A percentile compares a stretch with the other conserved stretches of the same genome.
Evolutionary conservation across 2,113 vertebrate genomes (phyloP).

Genomic region (Plecotus auritus): DNA sequence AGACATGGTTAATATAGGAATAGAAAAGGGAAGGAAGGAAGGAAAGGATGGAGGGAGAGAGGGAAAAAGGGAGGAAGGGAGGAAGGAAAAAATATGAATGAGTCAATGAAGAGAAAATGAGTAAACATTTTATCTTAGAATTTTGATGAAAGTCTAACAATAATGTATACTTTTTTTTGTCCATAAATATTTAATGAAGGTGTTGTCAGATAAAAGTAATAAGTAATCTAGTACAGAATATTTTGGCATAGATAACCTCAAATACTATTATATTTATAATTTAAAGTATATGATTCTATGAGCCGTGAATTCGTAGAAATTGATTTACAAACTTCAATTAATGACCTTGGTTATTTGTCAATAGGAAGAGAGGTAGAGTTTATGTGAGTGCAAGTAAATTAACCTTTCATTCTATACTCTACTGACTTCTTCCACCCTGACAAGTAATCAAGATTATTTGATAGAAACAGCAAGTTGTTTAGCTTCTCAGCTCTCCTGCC

Average conservation of each 20-base stretch:
- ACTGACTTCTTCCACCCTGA: conserved; percentile 33
- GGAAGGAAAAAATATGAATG: neutral
- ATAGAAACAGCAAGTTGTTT: conserved; percentile 66
- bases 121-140: neutral
- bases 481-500: conserved; percentile 51
- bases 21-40: neutral
- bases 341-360: conserved; percentile 60
- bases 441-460: conserved; percentile 68
- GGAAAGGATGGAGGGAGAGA: neutral
- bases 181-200: neutral
- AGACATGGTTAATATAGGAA: neutral
- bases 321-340: conserved; percentile 59
- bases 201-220: neutral
- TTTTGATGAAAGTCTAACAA: neutral
- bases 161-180: neutral
- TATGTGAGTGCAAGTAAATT: conserved; percentile 58
- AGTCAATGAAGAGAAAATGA: neutral
- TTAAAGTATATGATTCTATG: conserved; percentile 28
- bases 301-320: conserved; percentile 37
- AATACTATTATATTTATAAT: conserved; percentile 32
- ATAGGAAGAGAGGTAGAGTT: conserved; percentile 40
- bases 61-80: too few species aligned
- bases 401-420: conserved; percentile 52
- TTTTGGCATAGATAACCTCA: neutral
- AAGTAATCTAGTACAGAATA: neutral